Percentiles rank a stretch among this genome's conserved stretches.
Conservation (phyloP, 2,797 vertebrate species). For the Lacerta agilis region DNA sequence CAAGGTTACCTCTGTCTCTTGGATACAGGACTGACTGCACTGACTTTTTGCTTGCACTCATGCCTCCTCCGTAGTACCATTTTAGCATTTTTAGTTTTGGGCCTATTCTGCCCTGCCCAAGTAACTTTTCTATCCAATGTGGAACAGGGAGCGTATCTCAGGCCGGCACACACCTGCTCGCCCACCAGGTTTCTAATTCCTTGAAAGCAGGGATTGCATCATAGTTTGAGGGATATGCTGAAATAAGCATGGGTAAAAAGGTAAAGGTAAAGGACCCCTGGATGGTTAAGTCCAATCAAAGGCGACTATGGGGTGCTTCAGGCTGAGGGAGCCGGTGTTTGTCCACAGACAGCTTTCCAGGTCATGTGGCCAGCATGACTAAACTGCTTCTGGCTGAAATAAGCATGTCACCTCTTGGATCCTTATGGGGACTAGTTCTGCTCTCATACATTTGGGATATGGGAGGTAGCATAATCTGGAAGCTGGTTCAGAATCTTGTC, state of each 20-base stretch:
- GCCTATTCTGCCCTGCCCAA: background rate
- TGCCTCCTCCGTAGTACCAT: background rate
- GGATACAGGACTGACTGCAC: background rate
- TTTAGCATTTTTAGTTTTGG: background rate
- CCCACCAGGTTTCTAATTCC: background rate
- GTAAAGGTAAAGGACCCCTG: too few species aligned
- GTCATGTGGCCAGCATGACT: too few species aligned
- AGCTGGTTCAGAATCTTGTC: background rate
- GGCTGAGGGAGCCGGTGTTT: too few species aligned
- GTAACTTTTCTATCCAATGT: background rate
- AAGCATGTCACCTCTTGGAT: background rate
- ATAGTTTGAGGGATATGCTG: background rate
- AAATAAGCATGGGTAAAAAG: background rate
- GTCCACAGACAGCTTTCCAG: too few species aligned
- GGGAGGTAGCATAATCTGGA: background rate
- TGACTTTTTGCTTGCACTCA: background rate
- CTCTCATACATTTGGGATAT: background rate
- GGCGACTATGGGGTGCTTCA: too few species aligned
- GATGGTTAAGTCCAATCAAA: too few species aligned
- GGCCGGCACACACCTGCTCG: background rate
- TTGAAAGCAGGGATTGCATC: slow-evolving; percentile 3
- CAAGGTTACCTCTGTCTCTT: background rate
- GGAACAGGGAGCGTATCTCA: background rate
- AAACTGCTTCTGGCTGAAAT: background rate
- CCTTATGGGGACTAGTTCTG: background rate